Base-by-base conservation (phyloP, 2,113 vertebrate species). In the Platichthys flesus region DNA sequence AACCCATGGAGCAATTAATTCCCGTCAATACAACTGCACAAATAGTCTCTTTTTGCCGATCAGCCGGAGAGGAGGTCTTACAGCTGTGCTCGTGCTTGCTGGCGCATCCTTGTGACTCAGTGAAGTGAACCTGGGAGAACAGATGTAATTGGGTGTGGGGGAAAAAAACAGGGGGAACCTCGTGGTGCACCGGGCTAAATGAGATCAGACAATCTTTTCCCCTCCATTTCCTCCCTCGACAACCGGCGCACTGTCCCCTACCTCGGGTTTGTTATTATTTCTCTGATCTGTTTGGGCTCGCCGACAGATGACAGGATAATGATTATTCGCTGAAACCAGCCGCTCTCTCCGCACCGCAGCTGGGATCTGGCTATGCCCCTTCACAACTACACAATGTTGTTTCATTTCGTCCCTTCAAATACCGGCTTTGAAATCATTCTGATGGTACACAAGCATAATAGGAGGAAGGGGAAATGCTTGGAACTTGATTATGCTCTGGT, bases 1-100 rank as follows among this genome's bases (percentile, higher is more conserved):
- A 87, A 91, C 61, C 87, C 89, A 84, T 88, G 87, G 89, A 92
- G 88, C 92, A 93, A 93, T 93, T 93, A 90, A 91, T 92, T 90
- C 85, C 80, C 85, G 88, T 91, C 92, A 89, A 90, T 84, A 87
- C 81, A 89, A 89, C 91, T 74, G 82, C 84, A 78, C 84, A 91
- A 74, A 85, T 82, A 68, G 81, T 79, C 55, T 77, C 56, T 64
- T 81, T 31, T 67, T 64, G 60, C 72, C 67, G 71, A 65, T 67
- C 70, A 56, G 74, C 47, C 47, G 71, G 26, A 59, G 45, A 28
- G 2, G 57, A 54, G 64, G 83, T 88, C 81, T 80, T 68, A 64
- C 15, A 73, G 78, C 49, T 28, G 67, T 14, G 76, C 56, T 52
- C 37, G 64, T 85, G 82, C 82, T 84, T 86, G 63, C 84, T 74